Base-by-base conservation (phyloP, 1,140 invertebrate species). In the Panagrolaimus sp. region DNA sequence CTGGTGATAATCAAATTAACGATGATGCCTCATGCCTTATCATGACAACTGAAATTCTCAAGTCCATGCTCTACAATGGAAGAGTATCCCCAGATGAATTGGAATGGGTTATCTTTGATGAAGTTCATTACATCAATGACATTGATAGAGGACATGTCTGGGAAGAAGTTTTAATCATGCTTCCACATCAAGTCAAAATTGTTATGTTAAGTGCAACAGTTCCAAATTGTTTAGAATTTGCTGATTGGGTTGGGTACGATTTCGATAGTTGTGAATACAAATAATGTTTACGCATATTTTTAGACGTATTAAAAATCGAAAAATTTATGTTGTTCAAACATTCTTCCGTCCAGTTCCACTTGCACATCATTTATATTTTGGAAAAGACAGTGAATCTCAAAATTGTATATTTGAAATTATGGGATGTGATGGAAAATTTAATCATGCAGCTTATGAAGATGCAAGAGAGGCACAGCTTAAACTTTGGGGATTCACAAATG, bases 51-150 rank as follows among this genome's bases (percentile, higher is more conserved):
- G 96, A 99, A 88, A 98, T 99, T 81, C 85, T 99, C 14, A 88
- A 93, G 71, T 95, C 92, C 0, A 97, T 98, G 94, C 84, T 98
- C 1, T 97, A 96, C 82, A 92, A 92, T 81, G 93, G 91, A 62
- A 93, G 92, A 67, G 93, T 97, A 81, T 89, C 94, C 66, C 90
- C 96, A 4, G 87, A 93, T 67, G 95, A 98, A 85, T 86, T 99
- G 58, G 95, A 99, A 83, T 98, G 93, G 88, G 96, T 98, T 3
- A 94, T 99, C 77, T 98, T 99, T 84, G 96, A 99, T 85, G 96
- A 99, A 87, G 94, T 98, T 28, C 96, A 99, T 84, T 99, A 98
- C 80, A 93, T 99, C 62, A 98, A 98, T 84, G 92, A 99, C 86
- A 88, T 90, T 64, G 94, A 98, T 88, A 87, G 96, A 76, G 96